Base-by-base conservation (phyloP, 2,797 vertebrate genomes). In the Labroides dimidiatus region DNA sequence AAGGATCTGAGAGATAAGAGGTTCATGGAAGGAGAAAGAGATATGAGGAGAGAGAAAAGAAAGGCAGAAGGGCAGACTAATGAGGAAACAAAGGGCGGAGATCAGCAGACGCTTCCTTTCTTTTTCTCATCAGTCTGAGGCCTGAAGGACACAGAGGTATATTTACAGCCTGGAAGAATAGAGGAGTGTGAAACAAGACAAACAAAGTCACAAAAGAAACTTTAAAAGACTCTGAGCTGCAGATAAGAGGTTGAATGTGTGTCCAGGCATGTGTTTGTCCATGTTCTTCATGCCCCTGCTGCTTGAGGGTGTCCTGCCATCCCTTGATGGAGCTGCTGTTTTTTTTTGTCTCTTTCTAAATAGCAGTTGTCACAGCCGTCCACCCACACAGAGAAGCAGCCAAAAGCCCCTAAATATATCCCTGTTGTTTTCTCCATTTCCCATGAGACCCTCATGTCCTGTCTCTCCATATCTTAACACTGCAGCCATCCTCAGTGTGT, bases 311-410 rank as follows among this genome's bases (percentile, higher is more conserved):
- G 69, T 85, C 84, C 77, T 86, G 71, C 77, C 75, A 71, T 64
- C 69, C 72, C 69, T 56, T 67, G 77, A 82, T 69, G 75, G 70
- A 68, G 47, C 77, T 48, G 59, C 81, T 1, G 75, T 80, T 77
- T 89, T 85, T 33, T 90, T 85, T 90, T 78, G 87, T 88, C 62
- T 41, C 42, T 53, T 80, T 59, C 59, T 90, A 91, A 90, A 90
- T 79, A 90, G 76, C 82, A 69, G 69, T 91, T 93, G 91, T 88
- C 90, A 89, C 82, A 76, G 71, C 61, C 80, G 4, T 91, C 89
- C 91, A 78, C 92, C 92, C 86, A 91, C 91, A 63, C 62, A 44
- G 71, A 10, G 54, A 87, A 59, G 65, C 77, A 79, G 77, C 78
- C 78, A 78, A 83, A 87, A 87, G 69, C 62, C 77, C 73, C 72